Conservation (phyloP, 2,888 invertebrate genomes). For the Drosophila buzzatii region DNA sequence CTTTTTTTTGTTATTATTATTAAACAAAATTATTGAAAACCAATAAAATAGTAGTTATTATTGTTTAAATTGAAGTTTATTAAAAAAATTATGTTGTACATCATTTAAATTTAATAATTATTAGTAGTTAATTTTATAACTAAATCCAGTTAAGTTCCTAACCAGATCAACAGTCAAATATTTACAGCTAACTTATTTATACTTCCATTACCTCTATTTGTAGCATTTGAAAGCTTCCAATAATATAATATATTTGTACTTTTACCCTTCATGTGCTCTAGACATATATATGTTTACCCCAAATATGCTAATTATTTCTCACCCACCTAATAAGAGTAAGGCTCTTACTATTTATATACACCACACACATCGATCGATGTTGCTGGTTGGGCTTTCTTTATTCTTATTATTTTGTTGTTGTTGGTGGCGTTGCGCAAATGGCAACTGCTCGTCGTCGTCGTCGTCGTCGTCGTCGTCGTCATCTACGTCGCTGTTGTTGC, state of each 20-base stretch:
- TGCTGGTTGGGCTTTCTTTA: conserved; percentile 38
- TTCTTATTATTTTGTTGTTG: conserved; percentile 20
- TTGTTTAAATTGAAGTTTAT: background rate
- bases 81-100: background rate
- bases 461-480: conserved; percentile 26
- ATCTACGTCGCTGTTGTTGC: conserved; percentile 29
- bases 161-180: background rate
- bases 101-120: background rate
- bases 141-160: background rate
- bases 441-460: conserved; percentile 66
- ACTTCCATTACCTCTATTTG: background rate
- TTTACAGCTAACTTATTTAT: background rate
- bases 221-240: background rate
- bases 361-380: conserved; percentile 70
- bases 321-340: conserved; percentile 44
- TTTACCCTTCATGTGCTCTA: conserved; percentile 23
- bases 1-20: too few relatives aligned
- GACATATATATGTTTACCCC: conserved; percentile 22
- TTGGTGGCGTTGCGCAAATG: conserved; percentile 73
- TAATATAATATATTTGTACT: conserved; percentile 13
- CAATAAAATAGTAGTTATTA: too few relatives aligned
- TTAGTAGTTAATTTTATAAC: background rate
- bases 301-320: conserved; percentile 41
- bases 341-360: conserved; percentile 59
- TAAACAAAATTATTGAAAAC: background rate